These are phyloP conservation scores for Gobio gobio DNA, from an alignment of 2,113 vertebrate genomes.

Conservation along the genomic window DNA sequence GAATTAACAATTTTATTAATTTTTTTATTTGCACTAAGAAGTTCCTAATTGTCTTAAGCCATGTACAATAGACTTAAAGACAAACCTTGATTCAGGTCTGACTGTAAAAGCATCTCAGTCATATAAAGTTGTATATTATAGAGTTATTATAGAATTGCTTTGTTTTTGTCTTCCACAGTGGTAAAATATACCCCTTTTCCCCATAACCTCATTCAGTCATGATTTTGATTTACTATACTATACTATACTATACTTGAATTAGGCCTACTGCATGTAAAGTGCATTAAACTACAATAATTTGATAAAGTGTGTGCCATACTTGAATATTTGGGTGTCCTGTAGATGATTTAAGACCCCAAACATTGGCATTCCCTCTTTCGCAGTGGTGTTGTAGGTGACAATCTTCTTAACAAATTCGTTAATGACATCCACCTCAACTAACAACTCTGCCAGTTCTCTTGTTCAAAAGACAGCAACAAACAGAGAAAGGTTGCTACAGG, in stretches of 20 bases:
- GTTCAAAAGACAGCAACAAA: not conserved
- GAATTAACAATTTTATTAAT: no score
- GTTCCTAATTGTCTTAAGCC: no score
- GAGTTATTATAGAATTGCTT: no score
- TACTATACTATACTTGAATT: not conserved
- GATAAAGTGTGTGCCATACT: conserved; percentile 49
- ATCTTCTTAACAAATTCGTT: conserved; percentile 53
- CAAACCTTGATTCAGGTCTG: not conserved
- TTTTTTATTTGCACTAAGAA: no score
- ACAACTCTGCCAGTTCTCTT: conserved; percentile 19
- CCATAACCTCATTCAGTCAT: not conserved
- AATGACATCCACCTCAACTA: conserved; percentile 64
- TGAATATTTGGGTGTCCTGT: conserved; percentile 66
- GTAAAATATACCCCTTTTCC: not conserved
- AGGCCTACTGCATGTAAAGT: not conserved
- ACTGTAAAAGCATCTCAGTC: not conserved
- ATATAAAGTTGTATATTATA: no score
- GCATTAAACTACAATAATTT: not conserved
- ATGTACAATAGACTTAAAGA: not conserved
- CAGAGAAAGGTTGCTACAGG: not conserved
- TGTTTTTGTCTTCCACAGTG: no score
- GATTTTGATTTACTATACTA: no score
- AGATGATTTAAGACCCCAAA: conserved; percentile 68
- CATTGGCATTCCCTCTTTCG: conserved; percentile 65
- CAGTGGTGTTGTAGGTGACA: conserved; percentile 51